Base-by-base conservation (phyloP, 2,888 invertebrate species). In the Drosophila borborema region DNA sequence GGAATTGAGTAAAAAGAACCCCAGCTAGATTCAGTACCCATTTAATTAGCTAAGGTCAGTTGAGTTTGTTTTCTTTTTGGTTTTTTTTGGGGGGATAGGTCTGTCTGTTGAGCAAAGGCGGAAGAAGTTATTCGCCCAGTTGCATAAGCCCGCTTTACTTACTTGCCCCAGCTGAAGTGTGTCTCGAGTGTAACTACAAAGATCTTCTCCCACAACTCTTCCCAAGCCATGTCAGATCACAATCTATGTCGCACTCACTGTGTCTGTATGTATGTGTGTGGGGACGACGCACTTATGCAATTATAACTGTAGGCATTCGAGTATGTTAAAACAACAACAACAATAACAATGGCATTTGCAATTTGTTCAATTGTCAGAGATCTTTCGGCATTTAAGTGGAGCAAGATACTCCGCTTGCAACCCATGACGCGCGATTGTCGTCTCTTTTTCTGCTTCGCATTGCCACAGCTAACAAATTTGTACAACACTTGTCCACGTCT, bases 231-330 rank as follows among this genome's bases (percentile, higher is more conserved):
- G 60, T 61, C 61, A 64, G 75, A 75, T 78, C 41, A 23, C 72
- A 68, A 78, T 80, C 80, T 78, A 46, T 80, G 80, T 80, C 68
- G 61, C 74, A 77, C 72, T 72, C 41, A 16, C 31, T 63, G 18
- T 55, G 64, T 34, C 53, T 60, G 38, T 55, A 64, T 60, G 38
- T 55, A 64, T 40, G 69, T 46, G 69, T 46, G 59, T 48, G 65
- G 49, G 58, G 67, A 79, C 86, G 86, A 79, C 86, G 86, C 84
- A 84, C 85, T 84, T 85, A 81, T 88, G 81, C 81, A 88, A 86
- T 84, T 84, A 86, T 81, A 84, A 84, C 87, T 86, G 85, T 74
- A 74, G 82, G 74, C 81, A 81, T 78, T 79, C 72, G 79, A 72
- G 79, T 78, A 78, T 78, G 72, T 75, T 70, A 80, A 80, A 65